Percentiles rank a stretch among this genome's conserved stretches.
Evolutionary conservation across 1,140 invertebrate genomes (phyloP).

Genomic region (Colletes gigas): DNA sequence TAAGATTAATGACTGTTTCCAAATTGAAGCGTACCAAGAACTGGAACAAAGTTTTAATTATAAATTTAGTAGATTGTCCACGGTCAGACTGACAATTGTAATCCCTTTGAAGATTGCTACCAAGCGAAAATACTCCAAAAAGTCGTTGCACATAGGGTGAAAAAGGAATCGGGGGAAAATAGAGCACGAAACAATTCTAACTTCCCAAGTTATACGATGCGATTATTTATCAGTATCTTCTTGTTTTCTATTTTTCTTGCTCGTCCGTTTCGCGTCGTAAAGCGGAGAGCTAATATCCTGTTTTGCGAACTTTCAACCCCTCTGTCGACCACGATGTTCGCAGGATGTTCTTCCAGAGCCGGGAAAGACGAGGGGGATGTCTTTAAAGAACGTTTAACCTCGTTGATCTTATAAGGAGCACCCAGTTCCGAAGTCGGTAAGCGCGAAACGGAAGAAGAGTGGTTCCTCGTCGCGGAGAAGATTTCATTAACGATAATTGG

Average conservation of each 20-base stretch:
- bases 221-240: too few relatives aligned
- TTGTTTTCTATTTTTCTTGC: background rate
- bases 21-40: too few relatives aligned
- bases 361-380: background rate
- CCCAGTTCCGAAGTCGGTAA: conserved; percentile 19
- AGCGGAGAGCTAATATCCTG: conserved; percentile 25
- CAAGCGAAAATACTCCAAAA: too few relatives aligned
- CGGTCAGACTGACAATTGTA: too few relatives aligned
- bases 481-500: conserved; percentile 59
- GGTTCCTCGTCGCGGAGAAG: conserved; percentile 25
- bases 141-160: too few relatives aligned
- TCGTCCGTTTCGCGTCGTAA: background rate
- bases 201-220: too few relatives aligned
- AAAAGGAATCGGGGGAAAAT: background rate
- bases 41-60: too few relatives aligned
- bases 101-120: too few relatives aligned
- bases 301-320: conserved; percentile 9
- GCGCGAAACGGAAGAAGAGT: background rate
- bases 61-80: too few relatives aligned
- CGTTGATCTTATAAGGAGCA: conserved; percentile 39
- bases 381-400: conserved; percentile 51
- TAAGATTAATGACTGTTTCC: too few relatives aligned
- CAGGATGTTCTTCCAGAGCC: background rate
- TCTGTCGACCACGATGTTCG: background rate
- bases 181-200: background rate